phyloP scores from a whole-genome alignment of 2,113 vertebrate genomes.

The Lates calcarifer region DNA sequence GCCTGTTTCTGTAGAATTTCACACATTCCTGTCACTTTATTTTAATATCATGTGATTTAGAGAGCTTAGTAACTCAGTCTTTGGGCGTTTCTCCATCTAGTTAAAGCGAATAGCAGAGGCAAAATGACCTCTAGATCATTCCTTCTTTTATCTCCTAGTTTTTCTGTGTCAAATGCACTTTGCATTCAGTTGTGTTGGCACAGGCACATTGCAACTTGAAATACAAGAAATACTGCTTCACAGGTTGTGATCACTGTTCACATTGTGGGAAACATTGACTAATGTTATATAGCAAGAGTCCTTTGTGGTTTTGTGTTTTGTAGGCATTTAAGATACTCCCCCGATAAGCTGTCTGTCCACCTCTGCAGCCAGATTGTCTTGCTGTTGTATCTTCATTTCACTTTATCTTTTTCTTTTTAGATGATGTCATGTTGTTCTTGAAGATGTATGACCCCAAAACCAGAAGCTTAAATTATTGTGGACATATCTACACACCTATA shows the following conservation, averaged over 20 bases:
- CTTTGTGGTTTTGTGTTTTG: background rate
- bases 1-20: background rate
- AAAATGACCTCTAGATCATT: background rate
- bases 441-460: constrained; percentile 99
- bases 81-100: background rate
- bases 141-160: background rate
- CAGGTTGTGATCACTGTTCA: background rate
- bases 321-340: background rate
- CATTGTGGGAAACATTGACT: background rate
- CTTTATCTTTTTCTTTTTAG: constrained; percentile 72
- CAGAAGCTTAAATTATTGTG: constrained; percentile 99
- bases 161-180: background rate
- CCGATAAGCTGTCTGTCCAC: background rate
- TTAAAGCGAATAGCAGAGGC: background rate
- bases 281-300: background rate
- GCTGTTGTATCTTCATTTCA: background rate
- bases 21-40: background rate
- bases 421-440: constrained; percentile 99
- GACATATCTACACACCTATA: constrained; percentile 99
- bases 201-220: background rate
- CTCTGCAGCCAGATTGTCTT: background rate
- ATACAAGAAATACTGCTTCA: constrained; percentile 22
- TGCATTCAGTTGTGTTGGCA: background rate
- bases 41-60: background rate
- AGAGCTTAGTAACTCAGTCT: background rate